Evolutionary conservation across 2,888 invertebrate species (phyloP).

Genomic region (Trachelus troglodyta): DNA sequence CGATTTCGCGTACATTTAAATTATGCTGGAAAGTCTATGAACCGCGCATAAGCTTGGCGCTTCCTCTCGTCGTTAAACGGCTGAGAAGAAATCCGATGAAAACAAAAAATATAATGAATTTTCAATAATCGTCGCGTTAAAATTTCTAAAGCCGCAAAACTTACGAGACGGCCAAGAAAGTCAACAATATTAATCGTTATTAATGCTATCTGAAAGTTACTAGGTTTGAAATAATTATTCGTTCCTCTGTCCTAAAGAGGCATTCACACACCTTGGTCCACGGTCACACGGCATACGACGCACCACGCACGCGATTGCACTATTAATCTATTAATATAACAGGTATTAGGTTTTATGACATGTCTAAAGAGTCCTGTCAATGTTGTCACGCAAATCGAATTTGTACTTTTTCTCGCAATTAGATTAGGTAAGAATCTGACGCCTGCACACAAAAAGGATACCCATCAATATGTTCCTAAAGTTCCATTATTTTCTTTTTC

Average conservation of each 20-base stretch:
- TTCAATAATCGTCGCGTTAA: constrained; percentile 27
- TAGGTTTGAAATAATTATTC: constrained; percentile 47
- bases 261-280: constrained; percentile 62
- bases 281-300: constrained; percentile 54
- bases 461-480: constrained; percentile 51
- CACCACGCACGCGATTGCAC: constrained; percentile 62
- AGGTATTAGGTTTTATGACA: constrained; percentile 54
- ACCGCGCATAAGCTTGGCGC: neutral
- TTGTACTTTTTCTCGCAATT: constrained; percentile 57
- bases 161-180: constrained; percentile 39
- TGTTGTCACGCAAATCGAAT: constrained; percentile 60
- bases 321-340: constrained; percentile 61
- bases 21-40: neutral
- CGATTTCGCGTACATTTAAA: neutral
- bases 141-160: constrained; percentile 37
- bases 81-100: neutral
- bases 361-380: constrained; percentile 55
- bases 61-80: neutral
- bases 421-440: constrained; percentile 52
- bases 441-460: constrained; percentile 42
- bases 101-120: neutral
- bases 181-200: constrained; percentile 40
- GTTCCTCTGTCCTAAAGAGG: constrained; percentile 37
- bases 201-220: constrained; percentile 39
- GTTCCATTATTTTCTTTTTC: constrained; percentile 31